Base-by-base conservation (phyloP, 2,113 vertebrate genomes). In the Galbula dea region DNA sequence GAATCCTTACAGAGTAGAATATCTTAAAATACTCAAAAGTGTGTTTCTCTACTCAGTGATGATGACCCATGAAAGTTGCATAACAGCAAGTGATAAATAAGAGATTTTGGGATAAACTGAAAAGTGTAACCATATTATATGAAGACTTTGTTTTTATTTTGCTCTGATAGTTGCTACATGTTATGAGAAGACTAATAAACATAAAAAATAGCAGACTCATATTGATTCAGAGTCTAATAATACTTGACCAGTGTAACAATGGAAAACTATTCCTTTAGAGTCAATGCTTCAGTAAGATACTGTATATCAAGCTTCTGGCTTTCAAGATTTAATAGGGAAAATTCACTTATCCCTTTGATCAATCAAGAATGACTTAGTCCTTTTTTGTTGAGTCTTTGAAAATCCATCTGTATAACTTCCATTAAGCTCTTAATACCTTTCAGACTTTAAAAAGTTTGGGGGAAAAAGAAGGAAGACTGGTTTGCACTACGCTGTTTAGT, bases 311-410 rank as follows among this genome's bases (percentile, higher is more conserved):
- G 67, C 15, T 93, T 96, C 89, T 83, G 57, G 90, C 80, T 94
- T 94, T 95, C 76, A 96, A 93, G 66, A 62, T 86, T 90, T 95
- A 95, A 73, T 93, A 41, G 55, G 46, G 69, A 95, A 78, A 95
- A 94, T 96, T 79, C 69, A 93, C 72, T 93, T 96, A 89, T 96
- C 63, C 78, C 30, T 97, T 96, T 94, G 95, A 96, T 95, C 88
- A 92, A 39, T 96, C 93, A 94, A 63, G 80, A 74, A 77, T 94
- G 72, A 92, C 55, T 78, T 89, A 76, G 55, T 19, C 41, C 61
- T 83, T 96, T 93, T 90, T 73, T 81, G 37, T 69, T 92, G 58
- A 92, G 67, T 76, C 68, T 94, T 90, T 91, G 83, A 95, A 97
- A 97, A 96, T 93, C 71, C 77, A 90, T 90, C 82, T 79, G 36